Percentiles rank a stretch among this genome's conserved stretches.
phyloP scores from a whole-genome alignment of 2,113 vertebrate genomes.

The Nyctereutes procyonoides region DNA sequence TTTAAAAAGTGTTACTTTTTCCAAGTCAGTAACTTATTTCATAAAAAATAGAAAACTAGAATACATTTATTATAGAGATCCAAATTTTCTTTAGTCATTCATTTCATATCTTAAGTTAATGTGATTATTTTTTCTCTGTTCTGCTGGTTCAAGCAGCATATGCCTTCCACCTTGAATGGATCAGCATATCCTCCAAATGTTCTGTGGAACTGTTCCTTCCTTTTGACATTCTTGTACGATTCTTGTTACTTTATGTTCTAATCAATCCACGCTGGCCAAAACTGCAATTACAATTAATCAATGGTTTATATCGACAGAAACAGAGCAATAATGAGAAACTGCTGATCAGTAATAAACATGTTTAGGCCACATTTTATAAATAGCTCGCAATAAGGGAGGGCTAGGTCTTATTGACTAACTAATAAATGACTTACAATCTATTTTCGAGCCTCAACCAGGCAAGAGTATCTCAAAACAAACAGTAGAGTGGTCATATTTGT shows the following conservation, averaged over 20 bases:
- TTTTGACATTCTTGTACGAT: slow-evolving; percentile 91
- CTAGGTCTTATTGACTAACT: slow-evolving; percentile 67
- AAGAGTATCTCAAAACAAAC: slow-evolving; percentile 37
- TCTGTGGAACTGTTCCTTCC: slow-evolving; percentile 70
- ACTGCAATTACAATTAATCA: slow-evolving; percentile 91
- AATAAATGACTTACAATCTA: slow-evolving; percentile 70
- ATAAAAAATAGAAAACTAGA: background rate
- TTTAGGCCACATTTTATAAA: slow-evolving; percentile 79
- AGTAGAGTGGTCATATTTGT: background rate
- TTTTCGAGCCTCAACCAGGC: slow-evolving; percentile 64
- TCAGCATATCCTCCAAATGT: slow-evolving; percentile 46
- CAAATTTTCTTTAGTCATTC: background rate
- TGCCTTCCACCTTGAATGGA: slow-evolving; percentile 27
- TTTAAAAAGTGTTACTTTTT: background rate
- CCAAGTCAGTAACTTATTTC: background rate
- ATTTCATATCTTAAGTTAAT: background rate
- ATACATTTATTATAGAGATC: background rate
- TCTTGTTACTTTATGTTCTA: slow-evolving; percentile 93
- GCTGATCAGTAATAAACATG: slow-evolving; percentile 91
- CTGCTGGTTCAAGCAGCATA: background rate
- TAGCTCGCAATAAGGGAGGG: slow-evolving; percentile 61
- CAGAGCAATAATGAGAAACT: slow-evolving; percentile 90
- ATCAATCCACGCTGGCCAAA: slow-evolving; percentile 93
- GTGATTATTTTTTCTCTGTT: background rate
- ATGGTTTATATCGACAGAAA: slow-evolving; percentile 89